A percentile compares a stretch with the other conserved stretches of the same genome.
phyloP scores from a whole-genome alignment of 2,888 invertebrate genomes.

The Sipha maydis region DNA sequence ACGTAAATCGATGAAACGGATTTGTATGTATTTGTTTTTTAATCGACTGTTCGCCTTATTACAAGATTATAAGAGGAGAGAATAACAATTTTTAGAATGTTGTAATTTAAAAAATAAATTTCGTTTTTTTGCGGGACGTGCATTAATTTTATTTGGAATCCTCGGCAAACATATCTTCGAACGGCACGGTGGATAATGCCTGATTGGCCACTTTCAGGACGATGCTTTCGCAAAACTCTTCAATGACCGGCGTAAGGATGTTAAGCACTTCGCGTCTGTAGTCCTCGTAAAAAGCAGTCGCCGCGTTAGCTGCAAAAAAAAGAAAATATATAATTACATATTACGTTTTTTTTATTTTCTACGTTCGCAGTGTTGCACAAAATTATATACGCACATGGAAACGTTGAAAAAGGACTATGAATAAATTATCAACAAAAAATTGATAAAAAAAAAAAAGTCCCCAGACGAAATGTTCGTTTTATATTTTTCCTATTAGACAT shows the following conservation, averaged over 20 bases:
- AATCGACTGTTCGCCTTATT: neutral
- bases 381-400: too few relatives aligned
- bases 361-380: too few relatives aligned
- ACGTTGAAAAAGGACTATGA: too few relatives aligned
- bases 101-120: neutral
- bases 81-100: neutral
- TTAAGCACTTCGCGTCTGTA: constrained; percentile 76
- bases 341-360: too few relatives aligned
- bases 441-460: too few relatives aligned
- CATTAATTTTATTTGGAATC: neutral
- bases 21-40: neutral
- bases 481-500: too few relatives aligned
- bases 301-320: constrained; percentile 72
- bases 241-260: constrained; percentile 76
- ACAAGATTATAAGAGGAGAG: neutral
- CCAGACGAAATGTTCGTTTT: too few relatives aligned
- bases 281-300: constrained; percentile 76
- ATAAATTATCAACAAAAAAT: too few relatives aligned
- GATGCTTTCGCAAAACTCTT: constrained; percentile 74
- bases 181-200: constrained; percentile 64
- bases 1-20: neutral
- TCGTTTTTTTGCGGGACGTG: neutral
- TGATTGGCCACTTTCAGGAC: constrained; percentile 68
- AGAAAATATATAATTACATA: too few relatives aligned
- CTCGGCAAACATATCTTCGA: constrained; percentile 64